Base-by-base conservation (phyloP, 2,888 invertebrate species). In the Gastracanthus pulcherrimus region DNA sequence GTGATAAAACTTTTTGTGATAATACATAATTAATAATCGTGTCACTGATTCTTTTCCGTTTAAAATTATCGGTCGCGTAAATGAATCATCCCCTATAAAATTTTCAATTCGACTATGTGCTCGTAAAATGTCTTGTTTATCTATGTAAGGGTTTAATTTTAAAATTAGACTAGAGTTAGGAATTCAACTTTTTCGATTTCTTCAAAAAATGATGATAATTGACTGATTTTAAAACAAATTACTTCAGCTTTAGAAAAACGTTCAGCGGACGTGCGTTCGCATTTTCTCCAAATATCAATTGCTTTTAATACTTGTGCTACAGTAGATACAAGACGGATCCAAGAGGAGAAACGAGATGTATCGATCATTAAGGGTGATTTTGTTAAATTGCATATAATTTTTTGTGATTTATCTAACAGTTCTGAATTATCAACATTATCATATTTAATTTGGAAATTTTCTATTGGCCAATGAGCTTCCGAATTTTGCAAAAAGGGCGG, bases 1-100 rank as follows among this genome's bases (percentile, higher is more conserved):
- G 31, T 84, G 84, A 13, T 55, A 70, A 23, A 45, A 66, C 2
- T 31, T 45, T 19, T 41, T 16, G 64, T 84, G 82, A 45, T 80
- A 82, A 1, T 77, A 6, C 0, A 16, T 38, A 2, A 82, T 55
- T 7, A 82, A 29, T 13, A 84, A 36, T 66, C 60, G 31, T 1
- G 74, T 79, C 3, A 38, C 36, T 6, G 69, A 23, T 6, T 81
- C 71, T 36, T 74, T 55, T 0, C 76, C 74, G 31, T 80, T 74
- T 31, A 83, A 41, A 23, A 82, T 83, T 0, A 75, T 36, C 3
- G 83, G 82, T 9, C 60, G 51, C 41, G 45, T 3, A 3, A 45
- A 16, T 13, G n/a, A 29, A 7, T 69, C 13, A 48, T 4, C n/a
- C 16, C 0, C n/a, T 13, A 5, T n/a, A 2, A 48, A 48, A 48